Evolutionary conservation across 2,888 invertebrate genomes (phyloP), one percentile per base, ranked within the genome.

Genomic region (Andrena bicolor): DNA sequence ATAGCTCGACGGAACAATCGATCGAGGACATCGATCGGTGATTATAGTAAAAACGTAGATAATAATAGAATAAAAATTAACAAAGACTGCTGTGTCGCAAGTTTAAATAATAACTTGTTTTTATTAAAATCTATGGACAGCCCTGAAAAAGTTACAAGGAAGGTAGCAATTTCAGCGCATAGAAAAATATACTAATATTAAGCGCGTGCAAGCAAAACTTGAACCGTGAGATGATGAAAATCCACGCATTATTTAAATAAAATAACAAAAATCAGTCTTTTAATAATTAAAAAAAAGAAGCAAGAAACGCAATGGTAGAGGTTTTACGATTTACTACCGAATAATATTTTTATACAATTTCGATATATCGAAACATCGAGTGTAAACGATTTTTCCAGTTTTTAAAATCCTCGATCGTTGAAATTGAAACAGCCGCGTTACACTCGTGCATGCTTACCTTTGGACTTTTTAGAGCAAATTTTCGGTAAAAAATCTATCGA

Each of bases 201-300:
- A 72, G 64, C 76, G 10, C 71, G 70, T 75, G 69, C 60, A 75
- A 51, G 28, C 13, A 10, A 35, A 13, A 51, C 13, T 60, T 60
- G 2, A 28, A 10, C 35, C 8, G 16, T 13, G 32, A 7, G 58
- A 13, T 58, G 48, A 64, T n/a, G 41, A 49, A n/a, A 8, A 41
- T 51, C 10, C 20, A 51, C 64, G 32, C 16, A n/a, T 26, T n/a
- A 60, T 64, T 65, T n/a, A 20, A 70, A 53, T 16, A 20, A 63
- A 64, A 49, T 69, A 61, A 65, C n/a, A 48, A 35, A 28, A 73
- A 65, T 30, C 53, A 35, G n/a, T 53, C 41, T 56, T 13, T n/a
- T 23, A 32, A 56, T 20, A 48, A 30, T 8, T 5, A 7, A 58
- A 32, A 32, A 32, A 26, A 16, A 49, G 10, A 49, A 61, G 23